A percentile compares a stretch with the other conserved stretches of the same genome.
These are phyloP conservation scores for Ips nitidus DNA, from an alignment of 1,140 invertebrate genomes.

Conservation along the genomic window DNA sequence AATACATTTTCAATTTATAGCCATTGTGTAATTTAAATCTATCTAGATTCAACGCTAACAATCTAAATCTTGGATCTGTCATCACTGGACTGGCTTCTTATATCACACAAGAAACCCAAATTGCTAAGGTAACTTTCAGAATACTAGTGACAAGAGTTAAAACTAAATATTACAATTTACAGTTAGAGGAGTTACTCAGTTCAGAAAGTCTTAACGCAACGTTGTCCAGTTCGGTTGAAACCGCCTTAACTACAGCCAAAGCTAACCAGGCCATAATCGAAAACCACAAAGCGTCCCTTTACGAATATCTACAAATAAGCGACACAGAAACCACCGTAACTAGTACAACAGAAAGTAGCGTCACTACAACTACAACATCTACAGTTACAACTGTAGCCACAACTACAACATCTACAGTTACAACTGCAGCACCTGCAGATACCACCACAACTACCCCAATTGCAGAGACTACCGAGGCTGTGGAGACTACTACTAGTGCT, in stretches of 20 bases:
- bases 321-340: not conserved
- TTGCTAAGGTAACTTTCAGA: not conserved
- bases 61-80: conserved; percentile 1
- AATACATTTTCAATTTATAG: not conserved
- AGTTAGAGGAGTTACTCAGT: conserved; percentile 3
- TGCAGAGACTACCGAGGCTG: not conserved
- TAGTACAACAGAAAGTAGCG: not conserved
- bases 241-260: not conserved
- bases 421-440: not conserved
- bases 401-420: too few species aligned
- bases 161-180: not conserved
- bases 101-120: not conserved
- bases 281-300: not conserved
- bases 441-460: conserved; percentile 1
- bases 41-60: not conserved
- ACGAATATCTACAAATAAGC: not conserved
- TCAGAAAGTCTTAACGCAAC: not conserved
- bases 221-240: not conserved
- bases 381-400: too few species aligned
- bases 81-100: conserved; percentile 1
- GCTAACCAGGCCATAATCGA: conserved; percentile 3
- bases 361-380: not conserved
- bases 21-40: not conserved
- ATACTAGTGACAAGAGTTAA: not conserved
- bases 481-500: not conserved